Base-by-base conservation (phyloP, 1,140 invertebrate genomes). In the Hycleus phaleratus region DNA sequence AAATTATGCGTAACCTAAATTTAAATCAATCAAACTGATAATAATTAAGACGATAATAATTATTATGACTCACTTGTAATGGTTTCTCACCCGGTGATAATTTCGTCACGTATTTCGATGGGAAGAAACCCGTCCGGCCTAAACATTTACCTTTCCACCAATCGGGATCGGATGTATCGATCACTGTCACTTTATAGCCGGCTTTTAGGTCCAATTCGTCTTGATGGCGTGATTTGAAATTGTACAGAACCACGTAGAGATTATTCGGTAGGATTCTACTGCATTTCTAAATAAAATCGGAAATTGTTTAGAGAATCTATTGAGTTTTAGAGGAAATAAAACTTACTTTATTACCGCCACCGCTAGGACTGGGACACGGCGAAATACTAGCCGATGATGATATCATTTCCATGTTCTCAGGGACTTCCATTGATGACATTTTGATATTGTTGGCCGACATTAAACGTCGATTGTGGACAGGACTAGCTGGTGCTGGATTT, bases 61-160 rank as follows among this genome's bases (percentile, higher is more conserved):
- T 39, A 7, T 74, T 53, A 83, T 85, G 24, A 38, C 80, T 84
- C 39, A 90, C 93, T 78, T 95, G 93, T 11, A 95, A 77, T 0
- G 93, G 89, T 67, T 86, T 85, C 73, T 97, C 93, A 5, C 91
- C 91, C 26, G 90, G 85, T 71, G 91, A 88, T 12, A 96, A 75
- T 67, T 90, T 87, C 43, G 91, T 91, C 49, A 95, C 93, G 70
- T 96, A 97, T 64, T 93, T 95, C 45, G 92, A 94, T 1, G 93
- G 94, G 70, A 97, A 96, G 74, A 90, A 96, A 18, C 93, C 94
- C n/a, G 88, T 82, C 65, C 87, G 84, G 10, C 93, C 92, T 50
- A 95, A 78, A 68, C 91, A 95, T 75, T 95, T 95, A 26, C 93
- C 94, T 77, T 94, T 90, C 94, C 94, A 97, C 95, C 95, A 97